phyloP scores from a whole-genome alignment of 2,888 invertebrate genomes.

The Hedya salicella region DNA sequence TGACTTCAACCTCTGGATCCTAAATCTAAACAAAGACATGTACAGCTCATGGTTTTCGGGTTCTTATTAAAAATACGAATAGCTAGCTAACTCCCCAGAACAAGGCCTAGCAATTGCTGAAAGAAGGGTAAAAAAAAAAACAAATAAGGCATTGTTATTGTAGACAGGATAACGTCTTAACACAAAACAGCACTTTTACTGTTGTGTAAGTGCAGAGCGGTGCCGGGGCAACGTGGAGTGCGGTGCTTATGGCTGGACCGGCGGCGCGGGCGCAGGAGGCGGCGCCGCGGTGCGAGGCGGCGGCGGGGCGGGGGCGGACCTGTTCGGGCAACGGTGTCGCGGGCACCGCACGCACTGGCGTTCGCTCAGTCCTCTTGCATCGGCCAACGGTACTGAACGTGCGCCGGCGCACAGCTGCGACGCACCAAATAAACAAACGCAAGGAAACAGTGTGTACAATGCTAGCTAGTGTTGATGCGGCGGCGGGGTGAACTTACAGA shows the following conservation, averaged over 20 bases:
- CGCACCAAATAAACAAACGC: conserved; percentile 77
- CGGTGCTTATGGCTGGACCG: conserved; percentile 49
- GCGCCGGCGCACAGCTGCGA: conserved; percentile 72
- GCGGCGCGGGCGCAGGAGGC: conserved; percentile 66
- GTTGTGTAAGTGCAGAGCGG: conserved; percentile 61
- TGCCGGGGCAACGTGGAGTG: conserved; percentile 49
- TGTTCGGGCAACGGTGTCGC: conserved; percentile 82
- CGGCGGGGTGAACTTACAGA: conserved; percentile 70
- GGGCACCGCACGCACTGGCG: conserved; percentile 75
- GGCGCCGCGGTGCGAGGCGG: conserved; percentile 71
- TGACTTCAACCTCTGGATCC: conserved; percentile 2
- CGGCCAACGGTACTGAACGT: conserved; percentile 83
- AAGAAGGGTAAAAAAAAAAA: conserved; percentile 6
- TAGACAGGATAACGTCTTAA: conserved; percentile 57
- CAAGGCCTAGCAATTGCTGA: neutral
- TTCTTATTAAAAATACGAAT: neutral
- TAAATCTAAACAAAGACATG: neutral
- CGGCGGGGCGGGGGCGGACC: conserved; percentile 79
- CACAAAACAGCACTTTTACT: conserved; percentile 81
- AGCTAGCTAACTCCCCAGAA: neutral
- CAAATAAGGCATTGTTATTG: conserved; percentile 33
- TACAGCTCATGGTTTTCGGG: neutral
- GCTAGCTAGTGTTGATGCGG: conserved; percentile 69
- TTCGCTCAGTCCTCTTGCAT: conserved; percentile 80
- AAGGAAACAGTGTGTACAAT: conserved; percentile 81